Conservation (phyloP, 2,113 vertebrate species). For the Triplophysa siluroides region DNA sequence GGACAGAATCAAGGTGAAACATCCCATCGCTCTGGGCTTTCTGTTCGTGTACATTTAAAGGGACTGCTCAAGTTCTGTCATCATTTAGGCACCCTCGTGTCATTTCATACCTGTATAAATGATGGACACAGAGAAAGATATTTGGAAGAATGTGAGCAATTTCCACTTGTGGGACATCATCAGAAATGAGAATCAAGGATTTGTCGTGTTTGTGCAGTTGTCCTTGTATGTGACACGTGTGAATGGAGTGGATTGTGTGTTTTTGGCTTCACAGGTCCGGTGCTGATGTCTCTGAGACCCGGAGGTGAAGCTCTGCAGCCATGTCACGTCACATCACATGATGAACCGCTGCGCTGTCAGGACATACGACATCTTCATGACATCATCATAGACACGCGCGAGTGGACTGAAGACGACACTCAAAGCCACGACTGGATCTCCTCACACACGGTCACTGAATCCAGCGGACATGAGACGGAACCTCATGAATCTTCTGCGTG, state of each 20-base stretch:
- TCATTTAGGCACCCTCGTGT: too few relatives aligned
- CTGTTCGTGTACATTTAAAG: too few relatives aligned
- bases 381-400: constrained; percentile 63
- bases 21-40: constrained; percentile 35
- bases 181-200: too few relatives aligned
- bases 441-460: constrained; percentile 18
- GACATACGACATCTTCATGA: constrained; percentile 57
- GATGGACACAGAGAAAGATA: too few relatives aligned
- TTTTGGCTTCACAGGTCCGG: constrained; percentile 67
- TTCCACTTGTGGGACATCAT: too few relatives aligned
- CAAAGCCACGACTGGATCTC: constrained; percentile 59
- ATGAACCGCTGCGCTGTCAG: constrained; percentile 58
- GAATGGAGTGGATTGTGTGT: background rate
- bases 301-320: constrained; percentile 65
- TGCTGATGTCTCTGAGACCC: constrained; percentile 85
- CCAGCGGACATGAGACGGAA: background rate
- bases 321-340: constrained; percentile 36
- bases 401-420: constrained; percentile 72
- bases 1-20: constrained; percentile 84
- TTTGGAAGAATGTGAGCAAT: too few relatives aligned
- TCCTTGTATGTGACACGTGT: too few relatives aligned
- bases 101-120: too few relatives aligned
- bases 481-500: background rate
- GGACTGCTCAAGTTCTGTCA: too few relatives aligned
- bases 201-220: too few relatives aligned